Base-by-base conservation (phyloP, 2,888 invertebrate species). In the Strigamia transsilvanica region DNA sequence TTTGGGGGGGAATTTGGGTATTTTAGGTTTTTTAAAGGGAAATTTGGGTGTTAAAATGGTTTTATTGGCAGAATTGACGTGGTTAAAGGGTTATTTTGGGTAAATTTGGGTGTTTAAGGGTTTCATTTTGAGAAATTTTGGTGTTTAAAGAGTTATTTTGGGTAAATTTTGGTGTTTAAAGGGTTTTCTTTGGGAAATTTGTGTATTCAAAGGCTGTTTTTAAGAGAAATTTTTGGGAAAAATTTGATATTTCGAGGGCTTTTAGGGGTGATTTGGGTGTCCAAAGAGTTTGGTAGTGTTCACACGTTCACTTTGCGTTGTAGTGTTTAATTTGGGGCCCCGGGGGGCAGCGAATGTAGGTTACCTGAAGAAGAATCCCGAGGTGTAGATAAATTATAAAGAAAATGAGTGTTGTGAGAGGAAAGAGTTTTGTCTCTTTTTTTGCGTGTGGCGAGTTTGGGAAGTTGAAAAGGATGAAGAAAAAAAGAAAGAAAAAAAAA, bases 331-430 rank as follows among this genome's bases (percentile, higher is more conserved):
- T 32, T 73, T 13, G 32, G 10, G 7, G 1, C 73, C 27, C 21
- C 12, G 46, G 46, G 4, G 73, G 73, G 2, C 23, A 23, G 73
- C 73, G 73, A 73, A 73, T 73, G 73, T 73, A 73, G 73, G 73
- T 32, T 32, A 73, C 32, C 32, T 32, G 32, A 73, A 32, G 73
- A 73, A 73, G 73, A 32, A 9, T 27, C 73, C 73, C 15, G 5
- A 6, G 1, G 23, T 7, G 12, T 1, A 66, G 66, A 27, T 32
- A 73, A 73, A 32, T n/a, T 66, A 21, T 5, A 66, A 7, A 1
- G 23, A 23, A 32, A 51, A 38, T 38, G 38, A 38, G 38, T 38
- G 38, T 38, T 38, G 38, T 38, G 38, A 56, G 56, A 56, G 56
- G 56, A 56, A 56, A 56, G 56, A 56, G 56, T 56, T 56, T 46